phyloP scores from a whole-genome alignment of 1,140 invertebrate genomes.

The Linepithema humile region DNA sequence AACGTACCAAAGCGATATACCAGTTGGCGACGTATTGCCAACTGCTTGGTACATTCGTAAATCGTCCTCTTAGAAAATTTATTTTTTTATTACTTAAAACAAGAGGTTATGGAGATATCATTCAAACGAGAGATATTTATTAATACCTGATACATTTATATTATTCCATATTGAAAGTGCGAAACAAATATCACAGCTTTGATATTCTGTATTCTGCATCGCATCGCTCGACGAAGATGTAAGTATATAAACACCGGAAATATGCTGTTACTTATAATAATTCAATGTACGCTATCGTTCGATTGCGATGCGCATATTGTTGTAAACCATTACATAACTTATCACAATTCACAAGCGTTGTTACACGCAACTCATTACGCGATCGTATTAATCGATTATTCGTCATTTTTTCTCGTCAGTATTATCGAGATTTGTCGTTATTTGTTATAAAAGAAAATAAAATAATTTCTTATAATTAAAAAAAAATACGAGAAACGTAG shows the following conservation, averaged over 20 bases:
- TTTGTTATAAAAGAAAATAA: background rate
- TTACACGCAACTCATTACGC: background rate
- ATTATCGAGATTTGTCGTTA: slow-evolving; percentile 14
- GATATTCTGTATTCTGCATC: background rate
- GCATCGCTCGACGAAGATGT: background rate
- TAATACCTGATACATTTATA: too few species aligned
- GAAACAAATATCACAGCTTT: background rate
- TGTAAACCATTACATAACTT: background rate
- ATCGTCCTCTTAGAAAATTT: too few species aligned
- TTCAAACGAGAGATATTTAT: too few species aligned
- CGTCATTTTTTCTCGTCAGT: background rate
- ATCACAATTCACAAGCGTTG: background rate
- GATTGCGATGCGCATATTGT: slow-evolving; percentile 1
- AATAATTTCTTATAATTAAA: background rate
- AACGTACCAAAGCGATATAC: too few species aligned
- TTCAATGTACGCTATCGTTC: background rate
- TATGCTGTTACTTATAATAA: background rate
- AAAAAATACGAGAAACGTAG: background rate
- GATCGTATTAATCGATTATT: background rate
- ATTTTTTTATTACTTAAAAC: too few species aligned
- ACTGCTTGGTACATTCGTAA: too few species aligned
- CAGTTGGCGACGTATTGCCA: too few species aligned
- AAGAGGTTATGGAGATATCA: too few species aligned
- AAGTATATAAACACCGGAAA: background rate
- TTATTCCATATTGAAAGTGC: too few species aligned